Evolutionary conservation across 2,888 invertebrate species (phyloP).

Genomic region (Cephalotes varians): DNA sequence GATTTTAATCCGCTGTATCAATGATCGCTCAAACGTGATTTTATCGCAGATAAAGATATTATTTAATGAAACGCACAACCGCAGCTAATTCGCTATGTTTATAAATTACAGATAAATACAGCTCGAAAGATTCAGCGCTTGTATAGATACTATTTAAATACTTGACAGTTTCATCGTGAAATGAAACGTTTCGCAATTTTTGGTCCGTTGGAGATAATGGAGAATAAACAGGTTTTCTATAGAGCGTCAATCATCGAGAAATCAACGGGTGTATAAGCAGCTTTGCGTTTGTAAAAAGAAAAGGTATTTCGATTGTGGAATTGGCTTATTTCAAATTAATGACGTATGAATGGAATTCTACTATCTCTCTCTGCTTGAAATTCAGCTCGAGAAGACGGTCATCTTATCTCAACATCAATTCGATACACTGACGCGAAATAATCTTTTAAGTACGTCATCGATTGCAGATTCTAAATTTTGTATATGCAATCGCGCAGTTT

Average conservation of each 20-base stretch:
- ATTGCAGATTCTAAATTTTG: background rate
- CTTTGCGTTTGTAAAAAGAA: conserved; percentile 19
- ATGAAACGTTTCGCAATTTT: conserved; percentile 61
- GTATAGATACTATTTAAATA: background rate
- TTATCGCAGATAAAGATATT: conserved; percentile 7
- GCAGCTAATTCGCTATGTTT: background rate
- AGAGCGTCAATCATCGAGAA: conserved; percentile 12
- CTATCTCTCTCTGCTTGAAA: background rate
- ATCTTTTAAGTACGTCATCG: background rate
- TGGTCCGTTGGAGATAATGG: conserved; percentile 60
- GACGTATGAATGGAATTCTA: background rate
- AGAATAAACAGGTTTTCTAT: conserved; percentile 63
- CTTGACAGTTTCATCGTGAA: background rate
- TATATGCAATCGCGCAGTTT: background rate
- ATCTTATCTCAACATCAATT: background rate
- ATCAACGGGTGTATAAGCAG: conserved; percentile 12
- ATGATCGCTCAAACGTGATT: background rate
- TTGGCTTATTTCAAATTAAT: background rate
- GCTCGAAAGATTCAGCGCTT: background rate
- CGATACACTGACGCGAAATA: background rate
- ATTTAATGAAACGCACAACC: background rate
- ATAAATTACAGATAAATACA: conserved; percentile 10
- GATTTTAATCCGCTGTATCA: conserved; percentile 64
- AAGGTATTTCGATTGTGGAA: conserved; percentile 7
- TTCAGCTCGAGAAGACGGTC: background rate